These are phyloP conservation scores for Rhabdornis inornatus DNA, from an alignment of 2,113 vertebrate species.

Conservation along the genomic window DNA sequence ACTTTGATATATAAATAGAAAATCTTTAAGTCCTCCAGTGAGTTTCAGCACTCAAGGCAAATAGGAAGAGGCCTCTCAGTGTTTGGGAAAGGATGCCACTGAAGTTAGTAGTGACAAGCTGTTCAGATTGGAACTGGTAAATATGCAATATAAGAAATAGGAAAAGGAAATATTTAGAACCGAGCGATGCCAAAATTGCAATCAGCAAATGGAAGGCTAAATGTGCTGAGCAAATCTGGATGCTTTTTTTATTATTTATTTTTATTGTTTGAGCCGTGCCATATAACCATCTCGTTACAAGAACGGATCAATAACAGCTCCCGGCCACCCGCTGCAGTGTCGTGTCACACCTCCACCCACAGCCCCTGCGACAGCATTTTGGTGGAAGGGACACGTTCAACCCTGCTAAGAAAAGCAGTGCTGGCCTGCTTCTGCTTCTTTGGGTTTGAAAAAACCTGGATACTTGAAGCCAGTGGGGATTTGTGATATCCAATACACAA, in stretches of 20 bases:
- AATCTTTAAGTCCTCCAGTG: not conserved
- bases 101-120: not conserved
- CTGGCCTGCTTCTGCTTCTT: not conserved
- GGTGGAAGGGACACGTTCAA: fast-evolving
- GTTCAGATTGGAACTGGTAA: not conserved
- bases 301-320: not conserved
- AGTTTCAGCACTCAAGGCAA: not conserved
- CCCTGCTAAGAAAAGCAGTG: not conserved
- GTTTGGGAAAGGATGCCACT: not conserved
- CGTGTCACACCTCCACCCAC: not conserved
- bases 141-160: not conserved
- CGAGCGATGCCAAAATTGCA: slow-evolving; percentile 42
- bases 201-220: slow-evolving; percentile 59
- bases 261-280: slow-evolving; percentile 34
- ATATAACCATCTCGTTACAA: not conserved
- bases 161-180: slow-evolving; percentile 36
- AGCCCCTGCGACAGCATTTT: fast-evolving
- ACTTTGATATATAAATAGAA: not conserved
- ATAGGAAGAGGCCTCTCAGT: not conserved
- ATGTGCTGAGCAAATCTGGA: slow-evolving; percentile 45
- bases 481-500: not conserved
- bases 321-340: not conserved
- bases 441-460: not conserved
- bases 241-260: slow-evolving; percentile 44
- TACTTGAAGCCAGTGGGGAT: not conserved